Evolutionary conservation across 2,113 vertebrate genomes (phyloP), one percentile per base, ranked within the genome.

Genomic region (Ptilonorhynchus violaceus): DNA sequence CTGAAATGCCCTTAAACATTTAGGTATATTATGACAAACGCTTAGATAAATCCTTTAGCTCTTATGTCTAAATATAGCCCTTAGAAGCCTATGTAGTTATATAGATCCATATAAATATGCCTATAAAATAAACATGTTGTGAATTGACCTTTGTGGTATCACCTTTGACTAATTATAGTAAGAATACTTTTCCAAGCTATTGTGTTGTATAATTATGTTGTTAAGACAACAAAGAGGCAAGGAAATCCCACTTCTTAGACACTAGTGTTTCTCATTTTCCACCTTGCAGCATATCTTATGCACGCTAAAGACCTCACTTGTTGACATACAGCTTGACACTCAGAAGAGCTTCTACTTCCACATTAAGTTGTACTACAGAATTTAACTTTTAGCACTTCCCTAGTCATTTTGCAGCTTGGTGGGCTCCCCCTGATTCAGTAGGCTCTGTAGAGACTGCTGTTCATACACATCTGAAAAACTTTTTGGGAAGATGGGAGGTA

Each of bases 21-120:
- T 63, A 59, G 23, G 4, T 49, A 46, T 41, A 25, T 49, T 73
- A 68, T 59, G 31, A 59, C 19, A 68, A 83, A 68, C 24, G 22
- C 5, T 49, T 22, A 46, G n/a, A 28, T 77, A 62, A 84, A 89
- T 37, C 6, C n/a, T 68, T 64, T 56, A 20, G 24, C 10, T 68
- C 28, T 72, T 64, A 28, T 25, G 4, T 76, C 33, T 58, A 24
- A 49, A 10, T 25, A 42, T 17, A 70, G 22, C 7, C 11, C 21
- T 86, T 39, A 37, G 9, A 81, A 35, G 9, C 8, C 50, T 67
- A 3, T 39, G 6, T 55, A 86, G 18, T 52, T 85, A 11, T 17
- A 13, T 2, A 68, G 10, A 27, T 15, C 19, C 15, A 8, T 44
- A 73, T 8, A 69, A 25, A 17, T 47, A 50, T 0, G 0, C 9